Evolutionary conservation across 1,140 invertebrate species (phyloP).

Genomic region (Pantala flavescens): DNA sequence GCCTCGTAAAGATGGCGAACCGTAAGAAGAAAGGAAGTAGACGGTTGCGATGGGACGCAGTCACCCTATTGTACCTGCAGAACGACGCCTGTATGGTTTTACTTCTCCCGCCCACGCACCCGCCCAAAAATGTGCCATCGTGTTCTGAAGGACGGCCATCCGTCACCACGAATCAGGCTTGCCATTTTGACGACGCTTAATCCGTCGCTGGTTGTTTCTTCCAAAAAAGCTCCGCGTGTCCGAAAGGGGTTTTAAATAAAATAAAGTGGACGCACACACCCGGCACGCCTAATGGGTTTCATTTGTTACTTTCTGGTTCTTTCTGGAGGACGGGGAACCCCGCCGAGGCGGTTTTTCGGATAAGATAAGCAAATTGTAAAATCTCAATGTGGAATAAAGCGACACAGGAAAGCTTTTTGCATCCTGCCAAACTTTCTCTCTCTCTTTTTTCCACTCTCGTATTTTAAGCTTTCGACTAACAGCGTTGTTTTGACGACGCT

Average conservation of each 20-base stretch:
- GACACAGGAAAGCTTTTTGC: slow-evolving; percentile 7
- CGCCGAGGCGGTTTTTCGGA: neutral
- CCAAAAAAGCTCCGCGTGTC: neutral
- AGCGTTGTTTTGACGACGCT: neutral
- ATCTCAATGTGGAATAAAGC: neutral
- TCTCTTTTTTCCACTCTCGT: neutral
- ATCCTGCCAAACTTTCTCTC: neutral
- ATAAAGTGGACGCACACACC: neutral
- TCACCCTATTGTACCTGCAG: neutral
- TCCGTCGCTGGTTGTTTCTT: neutral
- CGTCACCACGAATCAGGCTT: neutral
- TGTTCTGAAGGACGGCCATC: neutral
- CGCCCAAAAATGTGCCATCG: neutral
- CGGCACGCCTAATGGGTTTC: neutral
- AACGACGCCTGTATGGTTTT: neutral
- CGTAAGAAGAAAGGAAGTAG: neutral
- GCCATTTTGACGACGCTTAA: neutral
- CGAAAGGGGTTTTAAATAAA: neutral
- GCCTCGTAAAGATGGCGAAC: neutral
- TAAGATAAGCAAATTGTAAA: slow-evolving; percentile 2
- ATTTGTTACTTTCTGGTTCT: neutral
- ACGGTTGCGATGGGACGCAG: neutral
- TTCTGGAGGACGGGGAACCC: neutral
- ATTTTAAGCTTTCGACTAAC: neutral
- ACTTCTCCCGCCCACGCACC: neutral